Evolutionary conservation across 2,113 vertebrate species (phyloP).

Genomic region (Prietella phreatophila): DNA sequence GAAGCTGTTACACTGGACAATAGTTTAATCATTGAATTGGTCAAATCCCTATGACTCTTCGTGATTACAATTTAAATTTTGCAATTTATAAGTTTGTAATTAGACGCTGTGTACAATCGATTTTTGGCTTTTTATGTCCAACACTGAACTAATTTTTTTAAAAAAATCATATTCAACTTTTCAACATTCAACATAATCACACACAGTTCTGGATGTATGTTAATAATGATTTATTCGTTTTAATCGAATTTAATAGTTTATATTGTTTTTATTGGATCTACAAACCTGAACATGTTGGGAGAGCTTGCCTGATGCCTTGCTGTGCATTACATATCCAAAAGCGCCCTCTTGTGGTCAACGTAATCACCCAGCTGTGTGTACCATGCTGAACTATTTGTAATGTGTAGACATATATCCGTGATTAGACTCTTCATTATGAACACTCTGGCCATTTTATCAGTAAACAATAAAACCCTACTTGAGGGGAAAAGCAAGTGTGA

Average conservation of each 20-base stretch:
- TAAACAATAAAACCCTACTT: background rate
- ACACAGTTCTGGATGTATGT: background rate
- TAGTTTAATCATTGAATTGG: slow-evolving; percentile 14
- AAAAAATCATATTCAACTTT: background rate
- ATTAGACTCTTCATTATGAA: background rate
- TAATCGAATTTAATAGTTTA: background rate
- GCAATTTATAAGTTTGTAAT: background rate
- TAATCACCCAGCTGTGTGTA: background rate
- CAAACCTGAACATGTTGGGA: background rate
- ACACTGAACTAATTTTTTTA: background rate
- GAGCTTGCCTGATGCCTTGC: background rate
- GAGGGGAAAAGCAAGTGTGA: background rate
- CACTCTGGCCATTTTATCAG: background rate
- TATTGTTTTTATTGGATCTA: background rate
- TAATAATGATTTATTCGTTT: background rate
- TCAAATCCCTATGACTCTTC: slow-evolving; percentile 23
- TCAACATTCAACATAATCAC: background rate
- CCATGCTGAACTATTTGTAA: background rate
- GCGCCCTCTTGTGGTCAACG: slow-evolving; percentile 40
- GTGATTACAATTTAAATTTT: background rate
- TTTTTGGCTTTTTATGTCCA: background rate
- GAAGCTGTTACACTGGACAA: slow-evolving; percentile 49
- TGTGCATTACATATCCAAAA: slow-evolving; percentile 21
- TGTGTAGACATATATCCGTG: background rate
- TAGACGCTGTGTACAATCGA: background rate